Evolutionary conservation across 2,113 vertebrate genomes (phyloP).

Genomic region (Pimephales promelas): DNA sequence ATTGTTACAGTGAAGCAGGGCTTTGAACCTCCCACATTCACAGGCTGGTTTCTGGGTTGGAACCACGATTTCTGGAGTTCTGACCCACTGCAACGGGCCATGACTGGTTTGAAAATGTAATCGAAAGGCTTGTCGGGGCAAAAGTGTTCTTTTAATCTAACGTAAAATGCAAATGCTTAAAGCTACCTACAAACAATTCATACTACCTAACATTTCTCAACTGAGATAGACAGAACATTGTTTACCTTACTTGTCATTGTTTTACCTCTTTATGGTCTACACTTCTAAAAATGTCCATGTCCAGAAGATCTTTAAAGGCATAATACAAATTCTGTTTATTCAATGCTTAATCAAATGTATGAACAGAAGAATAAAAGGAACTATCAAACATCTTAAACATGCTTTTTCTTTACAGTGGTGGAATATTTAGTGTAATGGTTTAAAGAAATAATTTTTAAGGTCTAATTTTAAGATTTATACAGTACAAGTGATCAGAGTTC

Average conservation of each 20-base stretch:
- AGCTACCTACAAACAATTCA: neutral
- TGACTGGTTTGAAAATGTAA: slow-evolving; percentile 70
- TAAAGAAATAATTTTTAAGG: neutral
- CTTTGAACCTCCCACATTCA: slow-evolving; percentile 85
- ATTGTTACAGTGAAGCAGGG: slow-evolving; percentile 79
- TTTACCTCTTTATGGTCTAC: neutral
- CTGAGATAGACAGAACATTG: neutral
- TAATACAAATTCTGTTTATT: neutral
- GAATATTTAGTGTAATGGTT: neutral
- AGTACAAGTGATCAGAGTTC: neutral
- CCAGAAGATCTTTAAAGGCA: neutral
- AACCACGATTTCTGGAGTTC: slow-evolving; percentile 79
- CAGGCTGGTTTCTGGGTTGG: slow-evolving; percentile 93
- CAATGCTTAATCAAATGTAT: neutral
- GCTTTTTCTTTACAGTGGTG: neutral
- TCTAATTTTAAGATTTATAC: neutral
- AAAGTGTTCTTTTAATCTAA: neutral
- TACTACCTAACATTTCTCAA: neutral
- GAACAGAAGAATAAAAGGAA: neutral
- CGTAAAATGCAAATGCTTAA: neutral
- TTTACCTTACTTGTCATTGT: neutral
- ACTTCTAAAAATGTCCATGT: neutral
- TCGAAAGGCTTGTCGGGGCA: neutral
- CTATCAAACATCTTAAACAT: neutral
- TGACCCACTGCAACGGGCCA: slow-evolving; percentile 74